Percentiles rank a stretch among this genome's conserved stretches.
These are phyloP conservation scores for Caenorhabditis afra DNA, from an alignment of 2,888 invertebrate species.

Conservation along the genomic window DNA sequence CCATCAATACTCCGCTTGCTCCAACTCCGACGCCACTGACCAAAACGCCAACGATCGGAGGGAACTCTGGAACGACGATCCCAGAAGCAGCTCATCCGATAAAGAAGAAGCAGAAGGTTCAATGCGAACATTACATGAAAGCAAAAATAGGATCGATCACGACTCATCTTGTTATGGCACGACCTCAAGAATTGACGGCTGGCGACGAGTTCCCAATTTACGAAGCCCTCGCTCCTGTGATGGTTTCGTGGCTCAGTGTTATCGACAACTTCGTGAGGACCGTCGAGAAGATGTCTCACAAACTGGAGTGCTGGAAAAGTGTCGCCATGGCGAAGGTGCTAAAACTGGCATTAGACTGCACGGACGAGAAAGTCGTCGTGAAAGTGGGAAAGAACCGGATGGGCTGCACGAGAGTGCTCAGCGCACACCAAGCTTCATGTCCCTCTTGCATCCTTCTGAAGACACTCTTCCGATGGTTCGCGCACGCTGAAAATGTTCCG, in stretches of 20 bases:
- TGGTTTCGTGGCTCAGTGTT: conserved; percentile 74
- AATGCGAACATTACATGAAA: conserved; percentile 44
- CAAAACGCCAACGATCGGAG: conserved; percentile 16
- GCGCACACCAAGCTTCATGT: conserved; percentile 66
- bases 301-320: conserved; percentile 52
- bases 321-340: conserved; percentile 60
- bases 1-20: conserved; percentile 26
- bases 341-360: conserved; percentile 61
- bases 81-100: conserved; percentile 1
- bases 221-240: conserved; percentile 73
- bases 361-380: conserved; percentile 58
- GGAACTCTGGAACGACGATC: background rate
- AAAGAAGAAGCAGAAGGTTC: conserved; percentile 28
- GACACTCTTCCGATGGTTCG: conserved; percentile 70
- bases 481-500: conserved; percentile 41
- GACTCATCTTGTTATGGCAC: conserved; percentile 68
- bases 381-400: conserved; percentile 57
- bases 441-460: conserved; percentile 72
- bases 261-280: conserved; percentile 38
- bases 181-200: conserved; percentile 66
- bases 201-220: conserved; percentile 74
- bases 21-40: conserved; percentile 10
- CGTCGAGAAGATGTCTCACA: conserved; percentile 32
- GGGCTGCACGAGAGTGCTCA: conserved; percentile 38
- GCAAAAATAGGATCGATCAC: conserved; percentile 56